These are phyloP conservation scores for Lordiphosa clarofinis DNA, from an alignment of 1,140 invertebrate species.

Conservation along the genomic window DNA sequence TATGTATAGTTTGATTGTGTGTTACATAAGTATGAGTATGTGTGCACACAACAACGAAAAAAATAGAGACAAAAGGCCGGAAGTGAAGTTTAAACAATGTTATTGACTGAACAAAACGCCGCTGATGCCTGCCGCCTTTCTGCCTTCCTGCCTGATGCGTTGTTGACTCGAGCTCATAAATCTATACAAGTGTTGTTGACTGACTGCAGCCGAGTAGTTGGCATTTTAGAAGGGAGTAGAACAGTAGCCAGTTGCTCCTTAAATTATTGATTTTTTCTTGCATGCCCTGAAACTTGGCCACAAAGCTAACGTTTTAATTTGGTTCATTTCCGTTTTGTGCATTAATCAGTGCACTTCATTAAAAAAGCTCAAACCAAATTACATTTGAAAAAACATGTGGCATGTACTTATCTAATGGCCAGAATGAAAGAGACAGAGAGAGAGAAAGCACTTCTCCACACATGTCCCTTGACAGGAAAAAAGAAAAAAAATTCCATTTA, in stretches of 20 bases:
- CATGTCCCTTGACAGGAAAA: slow-evolving; percentile 18
- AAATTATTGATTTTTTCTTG: slow-evolving; percentile 34
- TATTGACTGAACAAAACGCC: slow-evolving; percentile 44
- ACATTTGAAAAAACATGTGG: slow-evolving; percentile 28
- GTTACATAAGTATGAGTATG: slow-evolving; percentile 4
- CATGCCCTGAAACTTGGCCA: slow-evolving; percentile 21
- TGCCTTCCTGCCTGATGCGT: neutral
- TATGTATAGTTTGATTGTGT: slow-evolving; percentile 25
- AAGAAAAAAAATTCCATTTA: slow-evolving; percentile 32
- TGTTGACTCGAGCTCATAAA: slow-evolving; percentile 52
- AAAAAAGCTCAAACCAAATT: slow-evolving; percentile 26
- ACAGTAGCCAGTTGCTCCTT: slow-evolving; percentile 11
- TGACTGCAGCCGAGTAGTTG: slow-evolving; percentile 10
- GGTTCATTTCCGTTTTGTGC: slow-evolving; percentile 9
- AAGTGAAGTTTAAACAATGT: slow-evolving; percentile 45
- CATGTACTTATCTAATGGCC: slow-evolving; percentile 33
- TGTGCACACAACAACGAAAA: slow-evolving; percentile 23
- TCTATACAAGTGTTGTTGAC: slow-evolving; percentile 42
- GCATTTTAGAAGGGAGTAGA: neutral
- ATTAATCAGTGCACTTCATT: slow-evolving; percentile 48
- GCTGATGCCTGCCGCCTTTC: slow-evolving; percentile 4
- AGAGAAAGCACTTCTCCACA: neutral
- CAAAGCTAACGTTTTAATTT: slow-evolving; percentile 10
- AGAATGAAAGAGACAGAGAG: slow-evolving; percentile 8
- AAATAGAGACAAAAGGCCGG: slow-evolving; percentile 20